Base-by-base conservation (phyloP, 2,888 invertebrate genomes). In the Eudasyphora cyanicolor region DNA sequence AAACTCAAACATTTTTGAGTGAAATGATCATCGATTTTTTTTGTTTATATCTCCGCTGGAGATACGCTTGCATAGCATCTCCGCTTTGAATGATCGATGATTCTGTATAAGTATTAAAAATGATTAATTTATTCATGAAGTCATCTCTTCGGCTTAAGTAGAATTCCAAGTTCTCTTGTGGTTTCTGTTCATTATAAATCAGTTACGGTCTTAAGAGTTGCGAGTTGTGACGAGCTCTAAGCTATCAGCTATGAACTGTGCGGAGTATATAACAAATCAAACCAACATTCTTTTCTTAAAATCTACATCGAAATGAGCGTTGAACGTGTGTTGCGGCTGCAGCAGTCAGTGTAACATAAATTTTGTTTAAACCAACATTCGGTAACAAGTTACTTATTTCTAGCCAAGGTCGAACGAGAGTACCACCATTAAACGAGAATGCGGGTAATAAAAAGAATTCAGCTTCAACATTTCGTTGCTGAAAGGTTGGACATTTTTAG, bases 341-440 rank as follows among this genome's bases (percentile, higher is more conserved):
- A n/a, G n/a, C n/a, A n/a, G n/a, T n/a, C n/a, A 19, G 64, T n/a
- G 38, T 32, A 32, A 38, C 64, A 64, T 19, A 38, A 19, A 14
- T 42, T 67, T 21, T n/a, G n/a, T 12, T 42, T 24, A 45, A n/a
- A 57, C 27, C 27, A 57, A 27, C 24, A 42, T 21, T 76, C 29
- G 62, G 62, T 74, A 83, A 75, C 80, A 78, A 80, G 77, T 80
- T 80, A n/a, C n/a, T 83, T 77, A 74, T 80, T 42, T 38, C 42
- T 12, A 14, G 69, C 77, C 83, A 83, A 83, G 80, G 83, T 80
- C 69, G 45, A 62, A 69, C 51, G 54, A 70, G 64, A 82, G 32
- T 60, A 77, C 73, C n/a, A 38, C 12, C 21, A 60, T 24, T 19
- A 19, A 67, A 67, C 35, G 17, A 21, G 27, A 29, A n/a, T n/a